Evolutionary conservation across 2,113 vertebrate genomes (phyloP).

Genomic region (Bos taurus): DNA sequence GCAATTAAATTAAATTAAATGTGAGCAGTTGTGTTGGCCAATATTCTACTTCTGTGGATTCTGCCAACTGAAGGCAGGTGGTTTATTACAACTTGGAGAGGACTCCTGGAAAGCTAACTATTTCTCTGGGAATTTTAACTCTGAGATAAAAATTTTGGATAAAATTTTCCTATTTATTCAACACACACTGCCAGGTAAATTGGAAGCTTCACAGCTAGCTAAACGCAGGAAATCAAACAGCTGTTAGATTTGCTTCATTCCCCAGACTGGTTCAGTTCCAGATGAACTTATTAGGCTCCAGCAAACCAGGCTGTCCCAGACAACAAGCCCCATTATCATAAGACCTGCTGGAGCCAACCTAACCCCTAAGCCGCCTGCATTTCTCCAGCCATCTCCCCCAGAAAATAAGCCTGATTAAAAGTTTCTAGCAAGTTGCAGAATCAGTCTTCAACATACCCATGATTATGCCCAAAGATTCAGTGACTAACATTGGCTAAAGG

Average conservation of each 20-base stretch:
- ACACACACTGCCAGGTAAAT: constrained; percentile 54
- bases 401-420: neutral
- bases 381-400: neutral
- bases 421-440: neutral
- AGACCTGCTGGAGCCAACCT: neutral
- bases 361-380: neutral
- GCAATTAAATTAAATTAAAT: constrained; percentile 38
- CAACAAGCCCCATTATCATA: neutral
- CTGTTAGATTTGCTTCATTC: constrained; percentile 38
- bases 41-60: constrained; percentile 31
- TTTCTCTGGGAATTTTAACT: constrained; percentile 69
- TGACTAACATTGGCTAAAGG: neutral
- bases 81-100: constrained; percentile 70
- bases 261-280: constrained; percentile 41
- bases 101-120: constrained; percentile 42
- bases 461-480: neutral
- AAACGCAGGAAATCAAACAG: constrained; percentile 28
- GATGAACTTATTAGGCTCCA: constrained; percentile 6
- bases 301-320: neutral
- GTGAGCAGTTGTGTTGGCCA: constrained; percentile 27
- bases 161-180: constrained; percentile 62
- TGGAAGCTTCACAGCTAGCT: constrained; percentile 38
- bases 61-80: constrained; percentile 42
- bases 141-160: constrained; percentile 57
- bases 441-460: neutral